Base-by-base conservation (phyloP, 2,113 vertebrate species). In the Hyla sarda region DNA sequence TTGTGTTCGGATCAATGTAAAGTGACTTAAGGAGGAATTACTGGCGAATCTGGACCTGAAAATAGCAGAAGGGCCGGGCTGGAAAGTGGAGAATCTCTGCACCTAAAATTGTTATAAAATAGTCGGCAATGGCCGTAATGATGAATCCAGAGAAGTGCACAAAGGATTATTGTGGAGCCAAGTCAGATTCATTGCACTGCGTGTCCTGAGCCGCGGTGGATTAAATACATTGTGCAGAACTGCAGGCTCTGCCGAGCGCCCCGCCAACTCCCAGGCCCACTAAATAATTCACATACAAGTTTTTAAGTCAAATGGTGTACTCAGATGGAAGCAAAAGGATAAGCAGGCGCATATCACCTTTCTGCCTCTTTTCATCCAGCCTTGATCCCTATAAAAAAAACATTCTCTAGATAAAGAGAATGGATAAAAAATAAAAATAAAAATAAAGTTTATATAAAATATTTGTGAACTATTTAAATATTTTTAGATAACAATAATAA, bases 221-320 rank as follows among this genome's bases (percentile, higher is more conserved):
- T 94, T 92, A 96, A 96, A 95, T 92, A 89, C 90, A 91, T 88
- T 89, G 85, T 90, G 92, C 88, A 89, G 92, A 92, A 90, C 93
- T 92, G 90, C 92, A 91, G 92, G 93, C 93, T 94, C 91, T 93
- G 88, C 84, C 86, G 91, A 93, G 92, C 89, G 91, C 78, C 92
- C 92, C 90, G 92, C 91, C 94, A 94, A n/a, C 90, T 93, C 92
- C 89, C 90, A 93, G 93, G 89, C 93, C 90, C 92, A 91, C 91
- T 94, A 93, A 95, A 95, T 96, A 94, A 96, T 95, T 96, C 92
- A 96, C 94, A 71, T 62, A 90, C 91, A 58, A 89, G 82, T 92
- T 94, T 92, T 93, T 86, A 16, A 17, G 2, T 88, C 89, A 73
- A 90, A 87, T 21, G 65, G 5, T 82, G 2, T 50, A 90, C 90